A percentile compares a stretch with the other conserved stretches of the same genome.
Evolutionary conservation across 2,113 vertebrate species (phyloP).

Genomic region (Gallinago media): DNA sequence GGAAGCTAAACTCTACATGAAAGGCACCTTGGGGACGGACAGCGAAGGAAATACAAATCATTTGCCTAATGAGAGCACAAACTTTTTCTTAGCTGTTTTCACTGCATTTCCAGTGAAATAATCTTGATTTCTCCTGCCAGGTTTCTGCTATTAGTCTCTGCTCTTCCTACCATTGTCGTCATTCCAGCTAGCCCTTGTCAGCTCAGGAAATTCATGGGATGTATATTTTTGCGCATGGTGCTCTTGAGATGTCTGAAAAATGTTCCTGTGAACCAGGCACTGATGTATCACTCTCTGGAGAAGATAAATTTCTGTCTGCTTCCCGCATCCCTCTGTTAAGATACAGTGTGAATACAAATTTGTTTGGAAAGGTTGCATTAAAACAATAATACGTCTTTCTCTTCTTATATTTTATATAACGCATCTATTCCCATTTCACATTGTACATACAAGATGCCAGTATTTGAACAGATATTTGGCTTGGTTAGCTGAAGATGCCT

Average conservation of each 20-base stretch:
- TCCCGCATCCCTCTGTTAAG: neutral
- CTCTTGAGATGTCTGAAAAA: slow-evolving; percentile 72
- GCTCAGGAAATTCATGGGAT: slow-evolving; percentile 58
- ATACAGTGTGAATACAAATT: slow-evolving; percentile 53
- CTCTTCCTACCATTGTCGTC: slow-evolving; percentile 3
- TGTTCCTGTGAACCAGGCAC: slow-evolving; percentile 52
- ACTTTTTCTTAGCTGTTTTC: neutral
- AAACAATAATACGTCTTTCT: neutral
- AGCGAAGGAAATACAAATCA: neutral
- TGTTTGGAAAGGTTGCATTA: slow-evolving; percentile 16
- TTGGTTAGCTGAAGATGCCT: neutral
- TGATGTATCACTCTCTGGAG: slow-evolving; percentile 62
- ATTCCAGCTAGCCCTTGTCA: slow-evolving; percentile 55
- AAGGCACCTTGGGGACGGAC: neutral
- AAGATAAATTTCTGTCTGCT: slow-evolving; percentile 64
- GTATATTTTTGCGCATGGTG: slow-evolving; percentile 45
- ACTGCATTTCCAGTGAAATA: neutral
- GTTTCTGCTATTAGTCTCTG: neutral
- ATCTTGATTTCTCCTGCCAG: slow-evolving; percentile 25
- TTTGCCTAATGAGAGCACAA: slow-evolving; percentile 1
- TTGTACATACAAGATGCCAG: neutral
- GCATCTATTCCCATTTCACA: neutral
- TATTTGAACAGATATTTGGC: neutral
- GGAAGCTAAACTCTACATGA: neutral
- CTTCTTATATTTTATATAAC: neutral